Base-by-base conservation (phyloP, 53 echinoderm and acorn worm species). In the Arbacia lixula region DNA sequence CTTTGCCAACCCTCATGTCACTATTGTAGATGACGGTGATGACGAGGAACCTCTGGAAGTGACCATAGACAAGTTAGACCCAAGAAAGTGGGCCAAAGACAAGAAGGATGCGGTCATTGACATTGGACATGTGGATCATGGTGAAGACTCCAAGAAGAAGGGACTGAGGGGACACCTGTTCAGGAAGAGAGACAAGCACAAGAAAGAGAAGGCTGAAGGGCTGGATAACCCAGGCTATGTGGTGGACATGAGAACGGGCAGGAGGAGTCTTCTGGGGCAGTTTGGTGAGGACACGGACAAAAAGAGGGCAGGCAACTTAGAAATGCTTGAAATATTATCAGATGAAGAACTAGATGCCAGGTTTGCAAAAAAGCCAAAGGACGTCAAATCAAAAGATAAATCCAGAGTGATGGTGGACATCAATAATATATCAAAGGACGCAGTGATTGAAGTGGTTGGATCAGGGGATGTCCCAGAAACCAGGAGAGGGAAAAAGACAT, bases 221-320 rank as follows among this genome's bases (percentile, higher is more conserved):
- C 20, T 42, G 20, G 71, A 78, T 34, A 90, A 90, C 71, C 90
- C 90, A 33, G 90, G 90, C 6, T 82, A 86, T 63, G 86, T 86
- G 21, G 75, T 90, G 22, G 90, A 90, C 52, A 32, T 90, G 53
- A 81, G 90, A 68, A 82, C 68, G 16, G 79, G 53, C 16, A 36
- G 39, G 30, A 81, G 34, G 22, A 81, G 82, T 46, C 42, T 81
- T 40, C 4, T 81, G 3, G 82, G 82, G 32, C 38, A 81, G 17
- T 81, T 63, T n/a, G 40, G 39, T 19, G 30, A 55, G 14, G 32
- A 17, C 9, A 49, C 30, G 10, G 50, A 34, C 41, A 16, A 1
- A 16, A 37, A 37, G 27, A 49, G 50, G 43, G 14, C 32, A 0
- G 42, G 28, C 3, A 31, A 63, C 37, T 19, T 81, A 30, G 82